Evolutionary conservation across 2,888 invertebrate genomes (phyloP), one percentile per base, ranked within the genome.

Genomic region (Drosophila neutralis): DNA sequence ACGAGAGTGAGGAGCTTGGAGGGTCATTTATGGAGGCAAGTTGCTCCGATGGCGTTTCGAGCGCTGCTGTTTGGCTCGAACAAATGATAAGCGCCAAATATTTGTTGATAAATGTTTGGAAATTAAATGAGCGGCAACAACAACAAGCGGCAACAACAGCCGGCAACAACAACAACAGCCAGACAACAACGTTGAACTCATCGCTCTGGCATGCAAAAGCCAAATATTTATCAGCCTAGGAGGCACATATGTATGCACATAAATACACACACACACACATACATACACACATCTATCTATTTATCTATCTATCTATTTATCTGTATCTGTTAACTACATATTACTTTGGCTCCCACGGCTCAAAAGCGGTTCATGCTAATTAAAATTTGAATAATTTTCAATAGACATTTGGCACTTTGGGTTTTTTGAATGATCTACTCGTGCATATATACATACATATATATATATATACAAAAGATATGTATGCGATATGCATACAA

Each of bases 61-160:
- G n/a, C 40, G 67, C 52, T 58, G 42, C 70, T 86, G 84, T 73
- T 89, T 87, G 73, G 40, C 56, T 74, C 64, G 78, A 81, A 66
- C 89, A 84, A 85, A 85, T 86, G 90, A 90, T 86, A 86, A 90
- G 87, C 82, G 69, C 68, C 82, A 90, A 90, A 87, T 87, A 90
- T 87, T 87, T 90, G 87, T 89, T 78, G 76, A 87, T 89, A 90
- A 90, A 90, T 87, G 87, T 87, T 87, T 90, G 84, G 63, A 83
- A 90, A 89, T 90, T 83, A 83, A 87, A 89, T 86, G 86, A 88
- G 80, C 81, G 73, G 76, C 86, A 85, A 69, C 82, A 83, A 65
- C 65, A 66, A 45, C 49, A 52, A 62, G 45, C 52, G 54, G 48
- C 38, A 69, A 54, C 62, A 52, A 60, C 49, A 38, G 56, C 59